Evolutionary conservation across 2,113 vertebrate genomes (phyloP).

Genomic region (Pyxicephalus adspersus): DNA sequence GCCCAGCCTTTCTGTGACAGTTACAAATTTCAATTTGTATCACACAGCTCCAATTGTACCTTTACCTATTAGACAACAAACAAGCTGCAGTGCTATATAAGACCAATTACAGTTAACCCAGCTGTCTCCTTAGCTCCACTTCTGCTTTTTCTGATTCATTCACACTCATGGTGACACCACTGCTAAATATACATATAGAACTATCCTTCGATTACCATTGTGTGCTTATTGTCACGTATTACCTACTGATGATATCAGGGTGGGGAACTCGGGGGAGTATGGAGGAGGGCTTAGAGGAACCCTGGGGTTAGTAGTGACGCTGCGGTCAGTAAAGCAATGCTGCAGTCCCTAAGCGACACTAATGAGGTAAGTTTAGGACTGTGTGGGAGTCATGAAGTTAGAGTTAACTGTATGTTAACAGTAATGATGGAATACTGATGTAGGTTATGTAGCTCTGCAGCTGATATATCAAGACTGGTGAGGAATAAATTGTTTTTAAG

Average conservation of each 20-base stretch:
- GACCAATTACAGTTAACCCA: not conserved
- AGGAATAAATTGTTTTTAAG: too few species aligned
- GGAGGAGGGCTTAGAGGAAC: not conserved
- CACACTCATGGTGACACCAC: not conserved
- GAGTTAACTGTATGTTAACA: not conserved
- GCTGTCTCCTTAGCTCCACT: not conserved
- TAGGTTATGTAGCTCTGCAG: too few species aligned
- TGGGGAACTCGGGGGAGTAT: conserved; percentile 25
- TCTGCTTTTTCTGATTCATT: not conserved
- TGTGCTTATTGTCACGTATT: conserved; percentile 20
- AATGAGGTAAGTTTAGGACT: conserved; percentile 24
- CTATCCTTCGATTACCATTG: not conserved
- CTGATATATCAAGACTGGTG: too few species aligned
- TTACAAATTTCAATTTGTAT: not conserved
- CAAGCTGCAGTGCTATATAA: not conserved
- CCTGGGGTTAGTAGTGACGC: not conserved
- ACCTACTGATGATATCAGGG: not conserved
- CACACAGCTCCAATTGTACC: not conserved
- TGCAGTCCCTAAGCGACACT: conserved; percentile 26
- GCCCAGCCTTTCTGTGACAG: too few species aligned
- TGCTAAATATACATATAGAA: conserved; percentile 27
- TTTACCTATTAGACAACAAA: not conserved
- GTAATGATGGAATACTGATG: not conserved
- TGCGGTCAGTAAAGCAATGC: conserved; percentile 2
- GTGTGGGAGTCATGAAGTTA: conserved; percentile 3